Percentiles rank a stretch among this genome's conserved stretches.
phyloP scores from a whole-genome alignment of 2,888 invertebrate species.

The Lathronympha strigana region DNA sequence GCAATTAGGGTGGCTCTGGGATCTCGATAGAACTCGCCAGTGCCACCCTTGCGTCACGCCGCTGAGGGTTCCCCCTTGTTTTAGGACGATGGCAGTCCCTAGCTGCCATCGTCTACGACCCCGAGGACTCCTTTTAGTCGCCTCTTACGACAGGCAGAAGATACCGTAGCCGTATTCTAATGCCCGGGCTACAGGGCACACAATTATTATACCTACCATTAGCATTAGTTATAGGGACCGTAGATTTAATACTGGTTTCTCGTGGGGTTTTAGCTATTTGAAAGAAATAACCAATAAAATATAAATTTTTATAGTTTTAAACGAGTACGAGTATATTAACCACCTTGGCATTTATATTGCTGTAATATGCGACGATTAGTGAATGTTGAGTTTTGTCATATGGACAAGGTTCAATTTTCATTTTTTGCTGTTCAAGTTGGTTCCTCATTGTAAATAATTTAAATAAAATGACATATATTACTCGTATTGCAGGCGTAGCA shows the following conservation, averaged over 20 bases:
- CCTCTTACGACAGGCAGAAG: no score
- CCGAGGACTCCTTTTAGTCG: no score
- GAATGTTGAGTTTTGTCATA: slow-evolving; percentile 19
- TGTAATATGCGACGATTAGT: slow-evolving; percentile 15
- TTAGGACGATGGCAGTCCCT: no score
- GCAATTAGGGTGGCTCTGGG: no score
- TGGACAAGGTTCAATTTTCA: slow-evolving; percentile 16
- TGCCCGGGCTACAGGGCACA: no score
- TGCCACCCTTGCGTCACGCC: no score
- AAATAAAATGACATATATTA: slow-evolving; percentile 4
- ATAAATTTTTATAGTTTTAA: slow-evolving; percentile 14
- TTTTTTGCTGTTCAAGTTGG: not conserved
- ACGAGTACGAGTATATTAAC: slow-evolving; percentile 29
- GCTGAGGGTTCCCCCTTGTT: no score
- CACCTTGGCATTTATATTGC: slow-evolving; percentile 24
- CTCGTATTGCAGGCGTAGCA: not conserved
- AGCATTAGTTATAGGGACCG: not conserved
- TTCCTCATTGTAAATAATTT: not conserved
- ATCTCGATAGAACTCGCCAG: no score
- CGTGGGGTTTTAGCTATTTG: not conserved
- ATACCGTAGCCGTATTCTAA: no score
- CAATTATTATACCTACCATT: no score
- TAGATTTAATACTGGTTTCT: slow-evolving; percentile 16
- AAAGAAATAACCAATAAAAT: slow-evolving; percentile 25
- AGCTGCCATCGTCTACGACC: no score